A percentile compares a stretch with the other conserved stretches of the same genome.
Conservation (phyloP, 2,797 vertebrate species). For the Acanthurus leucopareius region DNA sequence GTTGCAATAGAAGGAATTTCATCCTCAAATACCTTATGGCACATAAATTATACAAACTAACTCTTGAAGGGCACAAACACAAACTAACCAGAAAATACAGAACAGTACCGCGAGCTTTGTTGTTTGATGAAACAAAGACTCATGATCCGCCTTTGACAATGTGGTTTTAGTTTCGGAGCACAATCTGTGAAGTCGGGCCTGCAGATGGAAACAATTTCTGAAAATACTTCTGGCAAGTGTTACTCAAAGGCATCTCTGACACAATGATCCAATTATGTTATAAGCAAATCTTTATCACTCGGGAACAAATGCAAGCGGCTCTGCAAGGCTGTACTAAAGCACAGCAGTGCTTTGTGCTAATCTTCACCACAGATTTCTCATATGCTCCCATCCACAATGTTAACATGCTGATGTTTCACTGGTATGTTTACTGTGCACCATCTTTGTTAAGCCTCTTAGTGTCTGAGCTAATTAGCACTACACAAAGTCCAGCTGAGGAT, state of each 20-base stretch:
- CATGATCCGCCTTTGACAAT: neutral
- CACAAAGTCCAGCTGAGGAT: neutral
- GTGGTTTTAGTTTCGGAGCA: constrained; percentile 14
- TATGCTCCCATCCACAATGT: neutral
- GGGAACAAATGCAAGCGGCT: neutral
- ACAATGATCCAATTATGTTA: neutral
- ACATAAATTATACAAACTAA: constrained; percentile 39
- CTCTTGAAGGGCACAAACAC: neutral
- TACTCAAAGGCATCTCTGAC: neutral
- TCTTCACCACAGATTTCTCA: too few relatives aligned
- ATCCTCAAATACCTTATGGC: neutral
- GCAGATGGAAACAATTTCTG: constrained; percentile 4
- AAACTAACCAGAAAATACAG: constrained; percentile 1
- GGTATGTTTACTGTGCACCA: neutral
- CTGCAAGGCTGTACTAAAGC: neutral
- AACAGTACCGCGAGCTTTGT: constrained; percentile 17
- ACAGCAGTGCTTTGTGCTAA: neutral
- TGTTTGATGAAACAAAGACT: constrained; percentile 13
- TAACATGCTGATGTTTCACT: neutral
- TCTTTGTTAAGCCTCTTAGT: neutral
- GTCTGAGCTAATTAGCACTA: neutral
- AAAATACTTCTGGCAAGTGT: constrained; percentile 1
- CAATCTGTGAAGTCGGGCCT: constrained; percentile 3
- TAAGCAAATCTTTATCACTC: neutral
- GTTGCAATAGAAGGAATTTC: constrained; percentile 21